Percentiles rank a stretch among this genome's conserved stretches.
Evolutionary conservation across 2,888 invertebrate species (phyloP).

Genomic region (Nymphalis polychloros): DNA sequence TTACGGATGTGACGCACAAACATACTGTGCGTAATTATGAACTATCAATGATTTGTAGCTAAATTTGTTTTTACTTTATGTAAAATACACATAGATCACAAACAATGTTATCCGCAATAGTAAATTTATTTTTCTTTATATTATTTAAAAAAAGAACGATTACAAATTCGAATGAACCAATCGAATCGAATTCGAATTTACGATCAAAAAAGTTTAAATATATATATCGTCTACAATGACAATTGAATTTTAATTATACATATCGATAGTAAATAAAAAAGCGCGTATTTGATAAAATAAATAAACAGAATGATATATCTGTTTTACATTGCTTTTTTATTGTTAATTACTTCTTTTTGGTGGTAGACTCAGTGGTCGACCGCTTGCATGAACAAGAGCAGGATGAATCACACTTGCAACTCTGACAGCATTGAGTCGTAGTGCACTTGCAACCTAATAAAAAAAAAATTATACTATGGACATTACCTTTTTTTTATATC

Average conservation of each 20-base stretch:
- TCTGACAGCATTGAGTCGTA: slow-evolving; percentile 62
- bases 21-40: neutral
- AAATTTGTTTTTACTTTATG: neutral
- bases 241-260: neutral
- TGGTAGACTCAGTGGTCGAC: slow-evolving; percentile 45
- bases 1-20: neutral
- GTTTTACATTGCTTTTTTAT: neutral
- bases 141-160: too few species aligned
- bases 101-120: too few species aligned
- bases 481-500: too few species aligned
- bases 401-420: slow-evolving; percentile 70
- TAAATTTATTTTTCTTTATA: too few species aligned
- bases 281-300: neutral
- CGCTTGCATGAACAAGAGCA: slow-evolving; percentile 71
- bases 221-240: too few species aligned
- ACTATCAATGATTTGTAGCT: neutral
- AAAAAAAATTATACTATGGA: slow-evolving; percentile 17
- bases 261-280: neutral
- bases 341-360: slow-evolving; percentile 58
- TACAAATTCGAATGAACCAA: too few species aligned
- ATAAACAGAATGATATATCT: neutral
- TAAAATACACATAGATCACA: neutral
- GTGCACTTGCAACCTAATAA: slow-evolving; percentile 73
- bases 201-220: too few species aligned
- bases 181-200: too few species aligned